phyloP scores from a whole-genome alignment of 2,888 invertebrate species.

The Stictocephala bisonia region DNA sequence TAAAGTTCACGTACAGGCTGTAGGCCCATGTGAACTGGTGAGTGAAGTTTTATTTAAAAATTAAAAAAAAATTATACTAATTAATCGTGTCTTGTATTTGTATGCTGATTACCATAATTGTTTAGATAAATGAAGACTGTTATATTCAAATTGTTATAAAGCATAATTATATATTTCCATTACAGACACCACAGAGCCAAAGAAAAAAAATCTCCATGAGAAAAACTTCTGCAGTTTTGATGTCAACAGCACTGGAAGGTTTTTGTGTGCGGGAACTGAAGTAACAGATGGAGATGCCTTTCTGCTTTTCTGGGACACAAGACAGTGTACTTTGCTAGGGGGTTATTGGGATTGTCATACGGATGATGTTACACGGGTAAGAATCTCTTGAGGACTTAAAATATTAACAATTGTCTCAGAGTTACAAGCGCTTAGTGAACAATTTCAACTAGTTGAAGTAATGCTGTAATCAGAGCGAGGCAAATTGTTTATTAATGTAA shows the following conservation, averaged over 20 bases:
- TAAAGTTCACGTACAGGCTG: too few species aligned
- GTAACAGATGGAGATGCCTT: constrained; percentile 76
- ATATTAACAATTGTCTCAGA: too few species aligned
- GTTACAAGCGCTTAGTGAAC: too few species aligned
- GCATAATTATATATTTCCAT: too few species aligned
- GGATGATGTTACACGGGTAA: constrained; percentile 81
- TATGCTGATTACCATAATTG: not conserved
- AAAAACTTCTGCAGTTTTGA: constrained; percentile 70
- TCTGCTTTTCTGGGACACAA: constrained; percentile 84
- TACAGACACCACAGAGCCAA: constrained; percentile 15
- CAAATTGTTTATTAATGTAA: too few species aligned
- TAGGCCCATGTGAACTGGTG: too few species aligned
- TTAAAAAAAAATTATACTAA: too few species aligned
- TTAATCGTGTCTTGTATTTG: too few species aligned
- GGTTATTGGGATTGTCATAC: constrained; percentile 87
- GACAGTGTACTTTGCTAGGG: constrained; percentile 72
- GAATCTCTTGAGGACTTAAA: too few species aligned
- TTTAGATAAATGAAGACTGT: not conserved
- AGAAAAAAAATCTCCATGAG: constrained; percentile 12
- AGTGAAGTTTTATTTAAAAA: too few species aligned
- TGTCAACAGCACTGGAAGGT: constrained; percentile 74
- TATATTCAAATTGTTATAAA: not conserved
- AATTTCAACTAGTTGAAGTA: too few species aligned
- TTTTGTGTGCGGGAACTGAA: constrained; percentile 82
- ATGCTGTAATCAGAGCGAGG: too few species aligned